Evolutionary conservation across 1,140 invertebrate species (phyloP), one percentile per base, ranked within the genome.

Genomic region (Parapsyche elsis): DNA sequence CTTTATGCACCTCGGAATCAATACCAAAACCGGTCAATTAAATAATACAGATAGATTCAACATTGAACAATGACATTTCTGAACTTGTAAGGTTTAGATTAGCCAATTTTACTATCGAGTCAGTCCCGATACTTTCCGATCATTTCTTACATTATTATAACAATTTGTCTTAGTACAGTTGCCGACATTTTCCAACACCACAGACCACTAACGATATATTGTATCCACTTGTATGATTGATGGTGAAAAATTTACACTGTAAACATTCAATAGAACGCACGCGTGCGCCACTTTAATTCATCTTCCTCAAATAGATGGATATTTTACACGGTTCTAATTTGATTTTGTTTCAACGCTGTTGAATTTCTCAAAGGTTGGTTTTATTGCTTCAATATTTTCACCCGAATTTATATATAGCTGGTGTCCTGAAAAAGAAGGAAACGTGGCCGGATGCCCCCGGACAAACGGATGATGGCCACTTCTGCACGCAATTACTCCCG

Each of bases 121-220:
- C 30, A 38, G 30, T 38, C 30, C 30, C 30, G 2, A 7, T 38
- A 38, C 30, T 38, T 38, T 38, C 7, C 7, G 30, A 38, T 4
- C 30, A 38, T 7, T 4, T 38, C 30, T 38, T 38, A 7, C 30
- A 38, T 38, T 38, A 38, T 38, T 38, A 7, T 7, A 38, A 38
- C 30, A 67, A 67, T 67, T 67, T 67, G 64, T 67, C 64, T 53
- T 5, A 1, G 2, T 4, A 38, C 2, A 12, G 24, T 67, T 26
- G 23, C 24, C 9, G 23, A 23, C 24, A 67, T 67, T 26, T 67
- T 67, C 57, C 21, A 67, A 23, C 64, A 23, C n/a, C n/a, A n/a
- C n/a, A n/a, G n/a, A n/a, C n/a, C n/a, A n/a, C 24, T 67, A 67
- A 67, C 64, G 64, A 67, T 67, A 67, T 67, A 67, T 67, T 67